These are phyloP conservation scores for Penaeus vannamei DNA, from an alignment of 1,140 invertebrate genomes.

Conservation along the genomic window DNA sequence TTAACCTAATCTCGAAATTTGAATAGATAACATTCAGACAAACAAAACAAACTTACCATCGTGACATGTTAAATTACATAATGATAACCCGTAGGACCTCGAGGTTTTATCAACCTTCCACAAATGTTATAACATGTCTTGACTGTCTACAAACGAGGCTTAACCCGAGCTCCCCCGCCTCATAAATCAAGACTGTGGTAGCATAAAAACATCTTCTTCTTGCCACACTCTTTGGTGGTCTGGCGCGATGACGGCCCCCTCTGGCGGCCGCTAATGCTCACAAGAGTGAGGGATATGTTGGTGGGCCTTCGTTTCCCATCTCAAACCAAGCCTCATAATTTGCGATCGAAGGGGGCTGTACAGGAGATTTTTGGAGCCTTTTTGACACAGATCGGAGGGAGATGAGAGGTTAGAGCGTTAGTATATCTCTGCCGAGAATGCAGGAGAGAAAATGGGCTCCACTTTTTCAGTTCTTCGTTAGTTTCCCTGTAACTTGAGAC, in stretches of 20 bases:
- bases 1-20: too few species aligned
- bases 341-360: neutral
- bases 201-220: slow-evolving; percentile 13
- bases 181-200: slow-evolving; percentile 31
- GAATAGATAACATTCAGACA: too few species aligned
- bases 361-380: too few species aligned
- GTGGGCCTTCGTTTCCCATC: neutral
- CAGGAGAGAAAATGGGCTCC: neutral
- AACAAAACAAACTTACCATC: too few species aligned
- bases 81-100: too few species aligned
- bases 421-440: neutral
- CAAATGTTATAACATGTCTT: too few species aligned
- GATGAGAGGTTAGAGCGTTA: too few species aligned
- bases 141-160: too few species aligned
- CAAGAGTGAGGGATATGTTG: neutral
- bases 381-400: neutral
- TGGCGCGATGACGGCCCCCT: slow-evolving; percentile 37
- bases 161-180: neutral
- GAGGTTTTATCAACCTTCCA: too few species aligned
- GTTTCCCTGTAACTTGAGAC: slow-evolving; percentile 40
- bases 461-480: slow-evolving; percentile 13
- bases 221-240: slow-evolving; percentile 45
- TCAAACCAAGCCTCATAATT: too few species aligned
- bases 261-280: neutral
- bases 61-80: too few species aligned